A percentile compares a stretch with the other conserved stretches of the same genome.
Evolutionary conservation across 2,113 vertebrate species (phyloP).

Genomic region (Cepphus grylle): DNA sequence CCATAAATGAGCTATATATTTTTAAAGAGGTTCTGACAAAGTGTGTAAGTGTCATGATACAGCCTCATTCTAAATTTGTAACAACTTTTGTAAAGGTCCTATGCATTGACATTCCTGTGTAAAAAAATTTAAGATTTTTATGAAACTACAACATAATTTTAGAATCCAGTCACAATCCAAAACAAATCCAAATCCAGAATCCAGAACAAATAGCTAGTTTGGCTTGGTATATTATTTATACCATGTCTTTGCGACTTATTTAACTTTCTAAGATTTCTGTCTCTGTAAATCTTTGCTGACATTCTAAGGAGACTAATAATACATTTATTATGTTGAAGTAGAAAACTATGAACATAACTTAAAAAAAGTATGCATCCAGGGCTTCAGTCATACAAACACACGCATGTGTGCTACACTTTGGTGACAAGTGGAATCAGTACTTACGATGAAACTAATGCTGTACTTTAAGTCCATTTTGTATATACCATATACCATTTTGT

Average conservation of each 20-base stretch:
- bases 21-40: neutral
- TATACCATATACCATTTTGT: neutral
- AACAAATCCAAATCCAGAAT: neutral
- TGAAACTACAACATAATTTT: neutral
- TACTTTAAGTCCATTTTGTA: neutral
- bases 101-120: neutral
- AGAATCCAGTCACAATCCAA: neutral
- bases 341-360: neutral
- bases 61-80: neutral
- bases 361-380: neutral
- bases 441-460: neutral
- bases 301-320: neutral
- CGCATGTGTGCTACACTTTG: neutral
- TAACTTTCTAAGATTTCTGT: neutral
- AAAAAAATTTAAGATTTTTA: neutral
- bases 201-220: neutral
- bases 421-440: neutral
- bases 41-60: neutral
- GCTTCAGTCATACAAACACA: neutral
- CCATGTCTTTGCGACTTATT: neutral
- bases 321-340: neutral
- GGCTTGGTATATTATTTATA: neutral
- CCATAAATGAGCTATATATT: neutral
- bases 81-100: neutral
- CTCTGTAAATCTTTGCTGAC: neutral